These are phyloP conservation scores for Biston betularia DNA, from an alignment of 2,888 invertebrate species.

Conservation along the genomic window DNA sequence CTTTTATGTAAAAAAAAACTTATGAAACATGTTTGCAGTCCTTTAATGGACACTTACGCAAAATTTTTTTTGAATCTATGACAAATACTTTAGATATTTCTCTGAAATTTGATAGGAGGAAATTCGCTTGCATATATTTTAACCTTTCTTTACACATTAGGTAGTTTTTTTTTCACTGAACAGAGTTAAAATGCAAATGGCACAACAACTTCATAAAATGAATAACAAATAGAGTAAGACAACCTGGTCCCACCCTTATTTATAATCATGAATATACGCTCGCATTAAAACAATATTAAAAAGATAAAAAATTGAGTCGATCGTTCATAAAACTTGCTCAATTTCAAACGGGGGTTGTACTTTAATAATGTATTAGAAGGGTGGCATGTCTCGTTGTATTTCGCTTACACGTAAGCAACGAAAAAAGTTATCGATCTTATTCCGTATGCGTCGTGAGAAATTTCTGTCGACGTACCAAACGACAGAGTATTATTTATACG, in stretches of 20 bases:
- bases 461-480: slow-evolving; percentile 39
- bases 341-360: slow-evolving; percentile 11
- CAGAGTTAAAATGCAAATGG: background rate
- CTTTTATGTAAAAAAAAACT: too few relatives aligned
- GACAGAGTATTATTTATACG: background rate
- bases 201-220: slow-evolving; percentile 9
- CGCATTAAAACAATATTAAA: slow-evolving; percentile 25
- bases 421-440: slow-evolving; percentile 38
- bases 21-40: too few relatives aligned
- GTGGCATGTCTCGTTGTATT: slow-evolving; percentile 30
- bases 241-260: background rate
- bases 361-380: slow-evolving; percentile 18
- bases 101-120: too few relatives aligned
- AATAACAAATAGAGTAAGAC: background rate
- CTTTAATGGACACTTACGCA: too few relatives aligned
- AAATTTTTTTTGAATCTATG: too few relatives aligned
- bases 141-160: too few relatives aligned
- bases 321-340: slow-evolving; percentile 17
- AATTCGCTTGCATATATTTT: too few relatives aligned
- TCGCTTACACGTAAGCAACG: slow-evolving; percentile 28
- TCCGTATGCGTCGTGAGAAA: slow-evolving; percentile 23
- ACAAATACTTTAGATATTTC: too few relatives aligned
- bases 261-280: background rate
- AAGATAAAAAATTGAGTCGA: slow-evolving; percentile 7
- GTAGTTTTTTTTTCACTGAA: background rate